These are phyloP conservation scores for Lysandra bellargus DNA, from an alignment of 2,888 invertebrate genomes.

Conservation along the genomic window DNA sequence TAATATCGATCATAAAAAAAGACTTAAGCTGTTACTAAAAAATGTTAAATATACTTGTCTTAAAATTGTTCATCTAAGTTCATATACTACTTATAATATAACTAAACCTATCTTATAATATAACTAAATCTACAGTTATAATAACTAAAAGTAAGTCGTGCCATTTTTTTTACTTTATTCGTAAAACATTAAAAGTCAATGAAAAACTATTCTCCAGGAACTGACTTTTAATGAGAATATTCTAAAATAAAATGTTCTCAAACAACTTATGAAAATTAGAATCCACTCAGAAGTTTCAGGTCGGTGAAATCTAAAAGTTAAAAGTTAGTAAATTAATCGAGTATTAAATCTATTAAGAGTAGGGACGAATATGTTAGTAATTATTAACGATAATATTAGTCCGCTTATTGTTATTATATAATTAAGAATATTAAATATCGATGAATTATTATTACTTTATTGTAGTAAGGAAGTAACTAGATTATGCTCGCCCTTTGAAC, in stretches of 20 bases:
- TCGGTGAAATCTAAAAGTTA: neutral
- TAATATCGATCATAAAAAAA: no score
- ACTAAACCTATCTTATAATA: no score
- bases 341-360: neutral
- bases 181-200: neutral
- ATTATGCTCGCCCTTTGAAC: no score
- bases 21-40: no score
- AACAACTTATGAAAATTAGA: slow-evolving; percentile 24
- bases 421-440: no score
- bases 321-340: neutral
- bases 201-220: neutral
- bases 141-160: neutral
- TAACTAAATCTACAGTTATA: neutral
- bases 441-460: no score
- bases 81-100: no score
- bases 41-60: no score
- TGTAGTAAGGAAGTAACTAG: no score
- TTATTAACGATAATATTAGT: no score
- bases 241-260: slow-evolving; percentile 22
- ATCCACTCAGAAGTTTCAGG: neutral
- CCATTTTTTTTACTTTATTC: neutral
- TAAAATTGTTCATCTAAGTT: no score
- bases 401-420: no score
- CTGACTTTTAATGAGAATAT: neutral
- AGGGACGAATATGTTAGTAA: neutral